phyloP scores from a whole-genome alignment of 2,113 vertebrate species.

The Ictidomys tridecemlineatus region DNA sequence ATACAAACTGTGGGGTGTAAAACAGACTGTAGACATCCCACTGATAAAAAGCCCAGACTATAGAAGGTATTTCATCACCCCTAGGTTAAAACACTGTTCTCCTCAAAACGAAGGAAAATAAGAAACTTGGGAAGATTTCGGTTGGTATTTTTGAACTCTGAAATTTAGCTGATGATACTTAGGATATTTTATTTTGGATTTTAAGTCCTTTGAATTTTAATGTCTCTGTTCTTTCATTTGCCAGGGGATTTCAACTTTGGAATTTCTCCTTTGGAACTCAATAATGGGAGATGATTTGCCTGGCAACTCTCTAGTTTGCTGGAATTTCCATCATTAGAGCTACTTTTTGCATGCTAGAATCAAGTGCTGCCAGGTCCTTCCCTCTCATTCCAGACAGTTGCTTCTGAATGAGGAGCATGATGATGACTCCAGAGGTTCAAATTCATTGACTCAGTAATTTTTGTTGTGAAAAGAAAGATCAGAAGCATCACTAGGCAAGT shows the following conservation, averaged over 20 bases:
- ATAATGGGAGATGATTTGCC: neutral
- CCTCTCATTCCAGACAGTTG: neutral
- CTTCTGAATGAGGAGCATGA: neutral
- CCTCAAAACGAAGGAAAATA: neutral
- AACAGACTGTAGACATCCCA: neutral
- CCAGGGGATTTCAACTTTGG: slow-evolving; percentile 15
- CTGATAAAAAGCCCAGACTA: neutral
- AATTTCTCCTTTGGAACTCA: neutral
- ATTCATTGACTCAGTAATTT: neutral
- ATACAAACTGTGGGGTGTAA: neutral
- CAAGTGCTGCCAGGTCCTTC: neutral
- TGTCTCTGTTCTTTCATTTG: neutral
- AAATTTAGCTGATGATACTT: neutral
- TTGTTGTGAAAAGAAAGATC: neutral
- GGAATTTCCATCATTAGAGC: neutral
- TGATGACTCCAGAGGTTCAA: neutral
- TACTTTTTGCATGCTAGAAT: neutral
- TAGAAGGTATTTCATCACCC: neutral
- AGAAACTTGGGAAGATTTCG: neutral
- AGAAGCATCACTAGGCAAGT: neutral
- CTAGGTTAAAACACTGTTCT: neutral
- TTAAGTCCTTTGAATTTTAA: neutral
- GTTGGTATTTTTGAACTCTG: neutral
- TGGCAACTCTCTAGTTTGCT: neutral
- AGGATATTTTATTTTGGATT: neutral